These are phyloP conservation scores for Hyla sarda DNA, from an alignment of 2,113 vertebrate species.

Conservation along the genomic window DNA sequence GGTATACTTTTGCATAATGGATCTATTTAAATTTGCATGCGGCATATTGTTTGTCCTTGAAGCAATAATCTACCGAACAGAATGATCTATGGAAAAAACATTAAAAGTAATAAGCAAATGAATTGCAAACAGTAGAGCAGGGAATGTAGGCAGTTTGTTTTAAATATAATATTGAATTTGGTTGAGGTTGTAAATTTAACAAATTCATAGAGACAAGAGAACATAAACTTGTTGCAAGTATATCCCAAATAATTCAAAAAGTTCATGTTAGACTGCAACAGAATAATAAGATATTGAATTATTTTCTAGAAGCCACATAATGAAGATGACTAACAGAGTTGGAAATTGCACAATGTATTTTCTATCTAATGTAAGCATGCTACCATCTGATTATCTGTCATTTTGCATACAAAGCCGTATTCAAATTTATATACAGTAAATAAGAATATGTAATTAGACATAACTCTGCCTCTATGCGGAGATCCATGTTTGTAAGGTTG, in stretches of 20 bases:
- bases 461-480: not conserved
- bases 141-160: conserved; percentile 42
- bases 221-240: conserved; percentile 41
- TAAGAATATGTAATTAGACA: conserved; percentile 15
- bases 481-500: not conserved
- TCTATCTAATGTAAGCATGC: conserved; percentile 8
- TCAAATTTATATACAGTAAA: conserved; percentile 7
- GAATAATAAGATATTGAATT: conserved; percentile 44
- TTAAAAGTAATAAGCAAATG: conserved; percentile 52
- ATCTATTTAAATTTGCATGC: conserved; percentile 39
- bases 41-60: conserved; percentile 51
- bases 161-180: conserved; percentile 52
- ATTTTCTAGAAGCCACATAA: conserved; percentile 41
- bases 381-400: conserved; percentile 9
- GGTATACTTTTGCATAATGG: conserved; percentile 53
- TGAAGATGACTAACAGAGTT: conserved; percentile 14
- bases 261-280: conserved; percentile 18
- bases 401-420: conserved; percentile 7
- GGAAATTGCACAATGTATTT: conserved; percentile 13
- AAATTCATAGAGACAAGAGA: conserved; percentile 38
- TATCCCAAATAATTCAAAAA: conserved; percentile 42
- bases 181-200: conserved; percentile 50
- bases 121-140: conserved; percentile 49
- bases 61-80: conserved; percentile 51
- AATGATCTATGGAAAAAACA: conserved; percentile 49